These are phyloP conservation scores for Aegithalos caudatus DNA, from an alignment of 2,113 vertebrate species.

Conservation along the genomic window DNA sequence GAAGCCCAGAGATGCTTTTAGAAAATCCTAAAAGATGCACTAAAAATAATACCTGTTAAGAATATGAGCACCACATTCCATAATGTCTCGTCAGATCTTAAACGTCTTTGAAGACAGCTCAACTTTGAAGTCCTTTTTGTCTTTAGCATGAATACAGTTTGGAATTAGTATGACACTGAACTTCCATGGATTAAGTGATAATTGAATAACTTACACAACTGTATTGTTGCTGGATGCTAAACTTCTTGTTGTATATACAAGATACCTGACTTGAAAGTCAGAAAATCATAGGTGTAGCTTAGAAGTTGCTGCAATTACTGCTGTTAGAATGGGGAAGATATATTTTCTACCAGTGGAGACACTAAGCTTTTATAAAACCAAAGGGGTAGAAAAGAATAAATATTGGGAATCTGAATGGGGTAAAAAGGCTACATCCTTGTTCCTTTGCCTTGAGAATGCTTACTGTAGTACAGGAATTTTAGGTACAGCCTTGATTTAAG, in stretches of 20 bases:
- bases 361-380: not conserved
- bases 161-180: not conserved
- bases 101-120: not conserved
- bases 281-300: not conserved
- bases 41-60: not conserved
- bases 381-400: not conserved
- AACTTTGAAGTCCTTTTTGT: not conserved
- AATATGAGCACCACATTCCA: not conserved
- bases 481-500: not conserved
- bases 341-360: not conserved
- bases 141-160: not conserved
- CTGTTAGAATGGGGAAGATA: not conserved
- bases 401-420: not conserved
- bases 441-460: not conserved
- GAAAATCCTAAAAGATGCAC: not conserved
- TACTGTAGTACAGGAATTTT: not conserved
- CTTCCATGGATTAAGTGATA: not conserved
- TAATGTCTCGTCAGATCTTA: not conserved
- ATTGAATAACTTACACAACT: slow-evolving; percentile 1
- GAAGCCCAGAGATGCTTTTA: not conserved
- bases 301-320: not conserved
- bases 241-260: not conserved
- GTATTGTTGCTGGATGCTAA: not conserved
- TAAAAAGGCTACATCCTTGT: not conserved
- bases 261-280: not conserved